These are phyloP conservation scores for Ornithoptera alexandrae DNA, from an alignment of 2,888 invertebrate genomes.

Conservation along the genomic window DNA sequence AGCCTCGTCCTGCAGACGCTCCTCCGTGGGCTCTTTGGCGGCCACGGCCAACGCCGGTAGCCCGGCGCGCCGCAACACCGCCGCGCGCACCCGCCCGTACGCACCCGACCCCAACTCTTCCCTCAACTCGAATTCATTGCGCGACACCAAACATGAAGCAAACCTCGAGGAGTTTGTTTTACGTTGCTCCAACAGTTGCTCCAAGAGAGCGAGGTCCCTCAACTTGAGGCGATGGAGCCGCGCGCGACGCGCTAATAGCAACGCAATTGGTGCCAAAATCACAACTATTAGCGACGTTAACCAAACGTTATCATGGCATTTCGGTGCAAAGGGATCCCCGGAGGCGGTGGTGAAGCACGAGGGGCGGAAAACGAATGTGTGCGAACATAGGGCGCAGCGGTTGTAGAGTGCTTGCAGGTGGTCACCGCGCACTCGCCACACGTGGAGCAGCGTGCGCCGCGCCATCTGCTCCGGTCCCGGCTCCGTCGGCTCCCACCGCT, in stretches of 20 bases:
- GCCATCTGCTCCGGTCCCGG: not conserved
- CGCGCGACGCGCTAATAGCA: slow-evolving; percentile 77
- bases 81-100: slow-evolving; percentile 55
- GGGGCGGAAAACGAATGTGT: not conserved
- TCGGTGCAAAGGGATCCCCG: slow-evolving; percentile 73
- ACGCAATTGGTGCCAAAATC: slow-evolving; percentile 70
- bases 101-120: slow-evolving; percentile 55
- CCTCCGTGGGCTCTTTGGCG: slow-evolving; percentile 89
- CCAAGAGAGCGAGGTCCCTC: slow-evolving; percentile 34
- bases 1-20: slow-evolving; percentile 82
- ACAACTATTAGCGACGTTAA: slow-evolving; percentile 77
- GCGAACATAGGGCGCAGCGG: slow-evolving; percentile 17
- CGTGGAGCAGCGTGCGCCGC: slow-evolving; percentile 22
- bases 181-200: slow-evolving; percentile 42
- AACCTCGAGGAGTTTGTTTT: slow-evolving; percentile 38
- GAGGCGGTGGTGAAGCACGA: slow-evolving; percentile 20
- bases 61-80: slow-evolving; percentile 44
- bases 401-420: slow-evolving; percentile 5
- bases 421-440: slow-evolving; percentile 30
- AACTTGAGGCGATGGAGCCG: slow-evolving; percentile 58
- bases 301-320: slow-evolving; percentile 81
- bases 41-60: slow-evolving; percentile 82
- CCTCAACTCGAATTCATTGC: slow-evolving; percentile 41
- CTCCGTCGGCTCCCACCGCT: slow-evolving; percentile 32
- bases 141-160: slow-evolving; percentile 41